phyloP scores from a whole-genome alignment of 2,888 invertebrate species.

The Drosophila kuntzei region DNA sequence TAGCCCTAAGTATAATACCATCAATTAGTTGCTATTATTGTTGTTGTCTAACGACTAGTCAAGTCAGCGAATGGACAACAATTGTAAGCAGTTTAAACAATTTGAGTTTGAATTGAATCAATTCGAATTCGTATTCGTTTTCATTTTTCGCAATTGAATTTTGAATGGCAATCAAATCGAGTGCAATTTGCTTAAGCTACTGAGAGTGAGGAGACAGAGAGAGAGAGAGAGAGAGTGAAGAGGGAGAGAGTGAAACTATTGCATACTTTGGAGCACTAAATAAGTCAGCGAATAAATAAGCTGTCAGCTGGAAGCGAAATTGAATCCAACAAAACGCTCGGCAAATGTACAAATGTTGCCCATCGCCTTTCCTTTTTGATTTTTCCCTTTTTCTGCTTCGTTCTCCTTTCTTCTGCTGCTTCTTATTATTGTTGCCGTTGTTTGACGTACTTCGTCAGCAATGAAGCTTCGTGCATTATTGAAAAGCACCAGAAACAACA shows the following conservation, averaged over 20 bases:
- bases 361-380: neutral
- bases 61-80: conserved; percentile 1
- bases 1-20: neutral
- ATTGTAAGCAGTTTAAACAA: conserved; percentile 8
- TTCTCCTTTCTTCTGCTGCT: neutral
- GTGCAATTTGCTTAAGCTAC: conserved; percentile 61
- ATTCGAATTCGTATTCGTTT: conserved; percentile 4
- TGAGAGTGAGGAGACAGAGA: neutral
- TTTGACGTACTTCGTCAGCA: conserved; percentile 48
- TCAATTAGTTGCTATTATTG: conserved; percentile 11
- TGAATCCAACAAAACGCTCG: conserved; percentile 28
- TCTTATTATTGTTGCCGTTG: conserved; percentile 5
- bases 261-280: conserved; percentile 68
- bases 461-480: conserved; percentile 68
- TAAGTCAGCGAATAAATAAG: conserved; percentile 63
- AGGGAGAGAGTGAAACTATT: conserved; percentile 31
- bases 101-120: conserved; percentile 18
- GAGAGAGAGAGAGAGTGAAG: neutral
- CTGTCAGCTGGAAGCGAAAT: conserved; percentile 52
- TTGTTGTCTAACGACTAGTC: neutral
- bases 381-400: neutral
- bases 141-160: conserved; percentile 17
- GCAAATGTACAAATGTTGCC: conserved; percentile 33
- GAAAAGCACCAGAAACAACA: conserved; percentile 51
- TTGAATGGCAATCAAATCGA: conserved; percentile 68